Evolutionary conservation across 2,113 vertebrate genomes (phyloP), one percentile per base, ranked within the genome.

Genomic region (Uropsilus gracilis): DNA sequence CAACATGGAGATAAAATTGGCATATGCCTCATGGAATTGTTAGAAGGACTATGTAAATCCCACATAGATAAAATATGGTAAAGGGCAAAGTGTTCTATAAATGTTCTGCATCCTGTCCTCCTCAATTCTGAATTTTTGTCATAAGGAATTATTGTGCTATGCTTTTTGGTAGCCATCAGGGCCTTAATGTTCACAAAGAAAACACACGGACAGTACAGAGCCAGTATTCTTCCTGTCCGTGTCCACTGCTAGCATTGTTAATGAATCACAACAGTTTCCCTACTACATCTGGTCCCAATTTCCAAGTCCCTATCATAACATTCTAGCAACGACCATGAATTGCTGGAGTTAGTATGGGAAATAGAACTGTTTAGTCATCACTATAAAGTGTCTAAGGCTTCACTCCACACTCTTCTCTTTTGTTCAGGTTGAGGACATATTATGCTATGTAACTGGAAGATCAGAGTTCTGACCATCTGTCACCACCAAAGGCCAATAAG

Each of bases 1-100:
- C 20, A 66, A 78, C 92, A 53, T 16, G 34, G 63, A 83, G 57
- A 86, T 80, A 86, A 89, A 90, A 71, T 76, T 75, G 86, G 37
- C 61, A 84, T 50, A 17, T 75, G 66, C 28, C 16, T n/a, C 16
- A 42, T 20, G 6, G 24, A 13, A 8, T 30, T 55, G 14, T 75
- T 75, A 42, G 48, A 55, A 28, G 59, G 4, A 72, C 34, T 75
- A 89, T 78, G 44, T 50, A 48, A 81, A 57, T 64, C 13, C 34
- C 86, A 28, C 17, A 7, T 77, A 28, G 26, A 59, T 12, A 68
- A 80, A 93, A 72, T 13, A 8, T 24, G 85, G 44, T 85, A 68
- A 89, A 89, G 69, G 50, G 24, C 22, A 55, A 89, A 71, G 64
- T 48, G 26, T 17, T 86, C 14, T 32, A 26, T 72, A 73, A 69